phyloP scores from a whole-genome alignment of 2,113 vertebrate species.

The Lates calcarifer region DNA sequence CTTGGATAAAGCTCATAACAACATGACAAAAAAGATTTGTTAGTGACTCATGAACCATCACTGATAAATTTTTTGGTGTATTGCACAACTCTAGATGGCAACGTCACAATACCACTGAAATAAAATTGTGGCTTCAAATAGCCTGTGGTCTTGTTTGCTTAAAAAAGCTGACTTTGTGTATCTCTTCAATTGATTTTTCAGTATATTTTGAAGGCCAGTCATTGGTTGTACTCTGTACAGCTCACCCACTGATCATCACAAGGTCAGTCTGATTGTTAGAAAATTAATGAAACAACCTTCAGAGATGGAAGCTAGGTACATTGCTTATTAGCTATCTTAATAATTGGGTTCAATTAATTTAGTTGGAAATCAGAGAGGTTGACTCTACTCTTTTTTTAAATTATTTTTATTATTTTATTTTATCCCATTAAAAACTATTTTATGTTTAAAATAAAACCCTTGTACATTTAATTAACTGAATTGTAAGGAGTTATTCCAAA shows the following conservation, averaged over 20 bases:
- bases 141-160: background rate
- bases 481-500: slow-evolving; percentile 18
- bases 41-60: background rate
- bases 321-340: slow-evolving; percentile 7
- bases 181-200: background rate
- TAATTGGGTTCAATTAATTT: slow-evolving; percentile 27
- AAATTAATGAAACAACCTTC: slow-evolving; percentile 21
- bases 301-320: background rate
- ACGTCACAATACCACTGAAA: background rate
- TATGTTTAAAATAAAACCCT: slow-evolving; percentile 18
- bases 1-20: background rate
- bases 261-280: slow-evolving; percentile 12
- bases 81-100: background rate
- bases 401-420: background rate
- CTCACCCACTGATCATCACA: background rate
- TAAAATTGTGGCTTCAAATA: background rate
- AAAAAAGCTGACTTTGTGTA: background rate
- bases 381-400: background rate
- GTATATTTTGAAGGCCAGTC: slow-evolving; percentile 34
- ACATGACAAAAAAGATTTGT: background rate
- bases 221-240: slow-evolving; percentile 3
- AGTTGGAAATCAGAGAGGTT: slow-evolving; percentile 17
- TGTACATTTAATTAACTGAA: slow-evolving; percentile 33
- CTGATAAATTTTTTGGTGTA: background rate
- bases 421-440: background rate